Evolutionary conservation across 2,113 vertebrate species (phyloP).

Genomic region (Pardalotus punctatus): DNA sequence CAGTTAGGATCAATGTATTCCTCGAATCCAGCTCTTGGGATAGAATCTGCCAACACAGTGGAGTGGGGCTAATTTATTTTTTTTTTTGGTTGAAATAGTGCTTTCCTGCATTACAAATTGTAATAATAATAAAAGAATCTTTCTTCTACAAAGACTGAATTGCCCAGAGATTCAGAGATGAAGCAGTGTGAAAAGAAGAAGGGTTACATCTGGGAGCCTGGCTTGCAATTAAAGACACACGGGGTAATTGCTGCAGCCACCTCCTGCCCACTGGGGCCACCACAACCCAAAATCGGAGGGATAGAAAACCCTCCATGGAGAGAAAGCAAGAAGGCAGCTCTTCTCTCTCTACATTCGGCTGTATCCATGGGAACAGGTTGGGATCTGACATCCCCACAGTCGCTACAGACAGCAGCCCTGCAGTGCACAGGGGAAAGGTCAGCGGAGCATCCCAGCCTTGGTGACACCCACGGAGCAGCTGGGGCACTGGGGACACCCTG

Average conservation of each 20-base stretch:
- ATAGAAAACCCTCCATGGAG: not conserved
- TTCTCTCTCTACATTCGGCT: not conserved
- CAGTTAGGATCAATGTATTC: not conserved
- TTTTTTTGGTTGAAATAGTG: not conserved
- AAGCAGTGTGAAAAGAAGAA: not conserved
- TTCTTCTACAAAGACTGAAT: not conserved
- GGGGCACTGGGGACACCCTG: not conserved
- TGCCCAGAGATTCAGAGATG: not conserved
- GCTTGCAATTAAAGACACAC: not conserved
- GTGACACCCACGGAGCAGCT: not conserved
- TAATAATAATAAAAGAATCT: not conserved
- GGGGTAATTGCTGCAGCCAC: not conserved
- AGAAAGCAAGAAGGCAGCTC: not conserved
- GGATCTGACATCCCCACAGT: not conserved
- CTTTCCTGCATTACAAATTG: not conserved
- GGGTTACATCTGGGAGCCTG: not conserved
- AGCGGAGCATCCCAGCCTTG: not conserved
- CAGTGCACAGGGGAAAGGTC: not conserved
- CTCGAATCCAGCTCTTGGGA: not conserved
- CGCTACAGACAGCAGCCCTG: not conserved
- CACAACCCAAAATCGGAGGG: not conserved
- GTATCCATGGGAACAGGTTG: conserved; percentile 57
- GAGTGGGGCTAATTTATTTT: not conserved
- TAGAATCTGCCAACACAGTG: not conserved
- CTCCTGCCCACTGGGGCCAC: not conserved